Evolutionary conservation across 2,888 invertebrate genomes (phyloP).

Genomic region (Limnephilus auricula): DNA sequence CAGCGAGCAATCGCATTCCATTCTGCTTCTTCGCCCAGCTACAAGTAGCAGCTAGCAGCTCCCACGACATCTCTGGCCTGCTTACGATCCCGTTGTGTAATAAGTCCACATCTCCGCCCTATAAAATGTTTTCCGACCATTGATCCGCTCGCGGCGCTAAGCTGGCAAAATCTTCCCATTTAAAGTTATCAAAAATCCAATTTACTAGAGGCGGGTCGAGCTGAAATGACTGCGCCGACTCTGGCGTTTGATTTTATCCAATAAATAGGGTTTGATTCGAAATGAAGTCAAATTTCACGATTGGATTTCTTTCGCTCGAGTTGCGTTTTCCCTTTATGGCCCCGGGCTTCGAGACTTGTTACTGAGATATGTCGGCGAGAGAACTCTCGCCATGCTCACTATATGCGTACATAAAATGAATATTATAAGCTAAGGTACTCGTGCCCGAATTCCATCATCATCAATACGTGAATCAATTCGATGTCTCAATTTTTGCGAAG

Average conservation of each 20-base stretch:
- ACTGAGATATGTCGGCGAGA: constrained; percentile 10
- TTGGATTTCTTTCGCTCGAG: constrained; percentile 59
- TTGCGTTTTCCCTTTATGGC: constrained; percentile 46
- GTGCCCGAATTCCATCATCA: not conserved
- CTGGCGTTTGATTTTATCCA: constrained; percentile 64
- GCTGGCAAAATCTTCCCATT: constrained; percentile 63
- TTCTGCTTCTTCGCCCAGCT: not conserved
- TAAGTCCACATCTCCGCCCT: constrained; percentile 54
- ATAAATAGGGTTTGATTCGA: constrained; percentile 63
- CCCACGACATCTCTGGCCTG: not conserved
- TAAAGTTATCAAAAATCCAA: constrained; percentile 66
- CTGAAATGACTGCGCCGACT: constrained; percentile 60
- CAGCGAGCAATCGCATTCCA: not conserved
- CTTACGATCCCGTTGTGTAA: constrained; percentile 42
- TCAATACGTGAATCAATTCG: not conserved
- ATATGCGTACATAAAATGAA: not conserved
- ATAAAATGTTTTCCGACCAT: constrained; percentile 59
- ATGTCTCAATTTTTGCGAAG: not conserved
- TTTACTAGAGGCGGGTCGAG: constrained; percentile 55
- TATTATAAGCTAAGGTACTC: not conserved
- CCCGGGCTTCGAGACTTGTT: constrained; percentile 11
- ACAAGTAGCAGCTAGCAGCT: not conserved
- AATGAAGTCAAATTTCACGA: constrained; percentile 61
- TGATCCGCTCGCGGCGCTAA: constrained; percentile 61
- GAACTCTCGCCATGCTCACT: not conserved